These are phyloP conservation scores for Rhinatrema bivittatum DNA, from an alignment of 2,797 vertebrate genomes.

Conservation along the genomic window DNA sequence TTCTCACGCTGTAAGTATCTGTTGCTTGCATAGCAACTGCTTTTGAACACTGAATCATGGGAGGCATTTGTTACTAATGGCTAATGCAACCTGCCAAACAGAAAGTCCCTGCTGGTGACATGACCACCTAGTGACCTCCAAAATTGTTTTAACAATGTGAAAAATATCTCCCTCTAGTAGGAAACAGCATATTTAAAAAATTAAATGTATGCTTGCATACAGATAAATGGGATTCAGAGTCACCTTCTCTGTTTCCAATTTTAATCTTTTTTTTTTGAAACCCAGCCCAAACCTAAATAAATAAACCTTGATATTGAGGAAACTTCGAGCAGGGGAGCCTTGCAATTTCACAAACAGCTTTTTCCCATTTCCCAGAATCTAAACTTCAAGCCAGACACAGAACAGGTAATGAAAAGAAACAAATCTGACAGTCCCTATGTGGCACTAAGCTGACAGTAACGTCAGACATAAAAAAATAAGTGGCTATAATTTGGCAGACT, in stretches of 20 bases:
- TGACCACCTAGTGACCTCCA: constrained; percentile 78
- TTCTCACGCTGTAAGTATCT: constrained; percentile 68
- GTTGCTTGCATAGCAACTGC: constrained; percentile 59
- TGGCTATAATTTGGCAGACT: constrained; percentile 61
- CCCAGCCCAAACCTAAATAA: constrained; percentile 72
- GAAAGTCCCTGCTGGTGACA: constrained; percentile 71
- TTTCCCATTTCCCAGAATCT: constrained; percentile 72
- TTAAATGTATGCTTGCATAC: constrained; percentile 66
- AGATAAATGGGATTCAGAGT: constrained; percentile 75
- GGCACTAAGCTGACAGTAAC: constrained; percentile 57
- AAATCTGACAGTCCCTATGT: constrained; percentile 60
- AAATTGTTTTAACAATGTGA: constrained; percentile 81
- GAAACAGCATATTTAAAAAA: constrained; percentile 71
- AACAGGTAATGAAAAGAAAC: constrained; percentile 72
- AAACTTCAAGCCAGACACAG: constrained; percentile 64
- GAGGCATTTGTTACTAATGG: constrained; percentile 73
- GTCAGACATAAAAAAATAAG: constrained; percentile 61
- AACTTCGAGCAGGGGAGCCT: constrained; percentile 67
- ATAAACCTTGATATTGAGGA: constrained; percentile 75
- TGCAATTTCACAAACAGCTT: constrained; percentile 71
- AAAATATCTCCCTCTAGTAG: constrained; percentile 80
- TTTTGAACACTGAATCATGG: constrained; percentile 59
- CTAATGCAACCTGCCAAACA: constrained; percentile 71
- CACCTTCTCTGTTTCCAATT: constrained; percentile 77
- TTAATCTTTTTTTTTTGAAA: constrained; percentile 75